Conservation (phyloP, 1,140 invertebrate genomes). For the Hydropsyche tenuis region DNA sequence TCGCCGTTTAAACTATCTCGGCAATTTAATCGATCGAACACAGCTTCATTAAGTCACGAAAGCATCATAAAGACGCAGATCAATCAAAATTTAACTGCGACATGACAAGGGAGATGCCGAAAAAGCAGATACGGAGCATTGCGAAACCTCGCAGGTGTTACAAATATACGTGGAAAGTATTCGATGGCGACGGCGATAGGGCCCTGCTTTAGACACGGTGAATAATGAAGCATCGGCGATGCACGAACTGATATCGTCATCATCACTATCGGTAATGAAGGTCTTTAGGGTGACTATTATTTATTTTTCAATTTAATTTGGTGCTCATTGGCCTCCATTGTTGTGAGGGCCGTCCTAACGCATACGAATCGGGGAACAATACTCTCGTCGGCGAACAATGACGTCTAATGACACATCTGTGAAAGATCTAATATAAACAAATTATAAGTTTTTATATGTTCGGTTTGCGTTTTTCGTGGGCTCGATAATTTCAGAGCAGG, state of each 20-base stretch:
- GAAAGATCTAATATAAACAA: too few relatives aligned
- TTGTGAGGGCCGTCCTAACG: not conserved
- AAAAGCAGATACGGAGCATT: not conserved
- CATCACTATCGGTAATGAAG: slow-evolving; percentile 1
- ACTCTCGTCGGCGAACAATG: not conserved
- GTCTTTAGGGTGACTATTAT: slow-evolving; percentile 17
- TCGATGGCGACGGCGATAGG: not conserved
- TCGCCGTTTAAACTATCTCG: too few relatives aligned
- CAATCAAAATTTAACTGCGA: slow-evolving; percentile 5
- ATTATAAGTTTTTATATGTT: too few relatives aligned
- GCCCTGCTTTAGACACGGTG: not conserved
- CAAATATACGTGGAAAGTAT: not conserved
- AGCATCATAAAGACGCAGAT: not conserved
- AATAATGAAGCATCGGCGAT: slow-evolving; percentile 7
- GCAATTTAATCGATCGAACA: too few relatives aligned
- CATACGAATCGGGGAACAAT: not conserved
- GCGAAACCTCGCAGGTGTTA: not conserved
- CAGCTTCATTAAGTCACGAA: slow-evolving; percentile 15
- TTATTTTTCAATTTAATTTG: slow-evolving; percentile 19
- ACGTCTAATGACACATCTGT: too few relatives aligned
- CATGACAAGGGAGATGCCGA: not conserved
- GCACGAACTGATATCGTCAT: not conserved
- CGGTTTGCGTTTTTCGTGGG: too few relatives aligned
- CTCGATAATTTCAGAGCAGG: too few relatives aligned
- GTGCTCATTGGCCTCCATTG: not conserved